Conservation (phyloP, 1,140 invertebrate species). For the Macrocentrus cingulum region DNA sequence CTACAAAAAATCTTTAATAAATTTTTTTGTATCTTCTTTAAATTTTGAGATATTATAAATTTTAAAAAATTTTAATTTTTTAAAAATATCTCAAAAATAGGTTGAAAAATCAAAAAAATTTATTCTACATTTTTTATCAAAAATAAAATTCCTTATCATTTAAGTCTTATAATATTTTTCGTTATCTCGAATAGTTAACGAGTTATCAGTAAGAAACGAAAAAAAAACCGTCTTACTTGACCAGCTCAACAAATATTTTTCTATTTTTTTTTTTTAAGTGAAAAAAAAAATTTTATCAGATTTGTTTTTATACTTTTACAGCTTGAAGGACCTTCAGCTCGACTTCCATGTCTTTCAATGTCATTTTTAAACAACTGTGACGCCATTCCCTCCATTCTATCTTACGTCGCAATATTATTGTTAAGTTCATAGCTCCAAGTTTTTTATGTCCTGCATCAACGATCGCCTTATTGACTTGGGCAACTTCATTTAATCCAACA, state of each 20-base stretch:
- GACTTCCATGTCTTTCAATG: slow-evolving; percentile 61
- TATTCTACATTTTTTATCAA: neutral
- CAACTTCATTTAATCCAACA: slow-evolving; percentile 60
- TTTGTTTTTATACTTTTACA: slow-evolving; percentile 58
- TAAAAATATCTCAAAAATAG: no score
- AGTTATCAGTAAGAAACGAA: neutral
- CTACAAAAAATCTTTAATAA: no score
- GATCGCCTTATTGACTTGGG: slow-evolving; percentile 64
- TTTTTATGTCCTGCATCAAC: slow-evolving; percentile 59
- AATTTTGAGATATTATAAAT: no score
- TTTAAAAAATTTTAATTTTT: no score
- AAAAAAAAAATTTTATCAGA: neutral
- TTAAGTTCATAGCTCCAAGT: slow-evolving; percentile 56
- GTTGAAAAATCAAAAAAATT: no score
- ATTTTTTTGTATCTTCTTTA: no score
- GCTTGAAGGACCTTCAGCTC: slow-evolving; percentile 59
- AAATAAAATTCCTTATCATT: no score
- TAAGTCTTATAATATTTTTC: no score
- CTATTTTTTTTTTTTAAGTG: slow-evolving; percentile 9
- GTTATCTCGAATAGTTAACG: no score
- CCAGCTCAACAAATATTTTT: no score
- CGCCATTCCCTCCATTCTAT: slow-evolving; percentile 66
- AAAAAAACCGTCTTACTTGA: no score
- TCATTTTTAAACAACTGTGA: slow-evolving; percentile 63
- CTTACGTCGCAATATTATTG: slow-evolving; percentile 56